These are phyloP conservation scores for Platynereis dumerilii DNA, from an alignment of 2,888 invertebrate species.

Conservation along the genomic window DNA sequence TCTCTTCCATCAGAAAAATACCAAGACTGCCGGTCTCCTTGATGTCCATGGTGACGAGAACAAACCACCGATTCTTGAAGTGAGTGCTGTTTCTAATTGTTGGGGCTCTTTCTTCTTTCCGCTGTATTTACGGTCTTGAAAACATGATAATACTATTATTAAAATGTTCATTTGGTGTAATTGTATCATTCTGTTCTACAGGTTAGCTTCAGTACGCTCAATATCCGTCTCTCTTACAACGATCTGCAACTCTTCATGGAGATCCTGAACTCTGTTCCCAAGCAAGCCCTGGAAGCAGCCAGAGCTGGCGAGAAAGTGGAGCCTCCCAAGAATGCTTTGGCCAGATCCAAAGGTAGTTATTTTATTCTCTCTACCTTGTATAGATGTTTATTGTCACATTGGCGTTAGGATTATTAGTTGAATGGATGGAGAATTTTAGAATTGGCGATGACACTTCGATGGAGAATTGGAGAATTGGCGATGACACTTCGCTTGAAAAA, in stretches of 20 bases:
- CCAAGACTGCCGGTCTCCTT: constrained; percentile 44
- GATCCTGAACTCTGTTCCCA: constrained; percentile 86
- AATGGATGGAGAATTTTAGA: no score
- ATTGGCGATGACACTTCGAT: no score
- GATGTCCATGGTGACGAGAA: constrained; percentile 49
- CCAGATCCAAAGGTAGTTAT: no score
- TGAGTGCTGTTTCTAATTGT: no score
- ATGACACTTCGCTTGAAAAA: no score
- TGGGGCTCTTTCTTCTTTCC: no score
- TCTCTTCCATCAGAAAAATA: constrained; percentile 44
- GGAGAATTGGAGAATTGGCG: no score
- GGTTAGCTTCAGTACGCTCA: constrained; percentile 69
- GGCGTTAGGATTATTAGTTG: no score
- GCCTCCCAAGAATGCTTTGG: constrained; percentile 16
- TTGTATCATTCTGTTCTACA: constrained; percentile 36
- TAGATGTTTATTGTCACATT: no score
- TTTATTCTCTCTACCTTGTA: no score
- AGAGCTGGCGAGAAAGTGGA: background rate
- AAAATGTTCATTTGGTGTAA: no score
- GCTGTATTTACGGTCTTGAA: background rate
- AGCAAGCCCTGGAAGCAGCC: constrained; percentile 67
- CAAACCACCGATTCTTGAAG: constrained; percentile 56
- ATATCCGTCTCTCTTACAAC: constrained; percentile 87
- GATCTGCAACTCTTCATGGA: constrained; percentile 90
- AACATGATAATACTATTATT: no score